These are phyloP conservation scores for Nymphalis io DNA, from an alignment of 1,140 invertebrate genomes.

Conservation along the genomic window DNA sequence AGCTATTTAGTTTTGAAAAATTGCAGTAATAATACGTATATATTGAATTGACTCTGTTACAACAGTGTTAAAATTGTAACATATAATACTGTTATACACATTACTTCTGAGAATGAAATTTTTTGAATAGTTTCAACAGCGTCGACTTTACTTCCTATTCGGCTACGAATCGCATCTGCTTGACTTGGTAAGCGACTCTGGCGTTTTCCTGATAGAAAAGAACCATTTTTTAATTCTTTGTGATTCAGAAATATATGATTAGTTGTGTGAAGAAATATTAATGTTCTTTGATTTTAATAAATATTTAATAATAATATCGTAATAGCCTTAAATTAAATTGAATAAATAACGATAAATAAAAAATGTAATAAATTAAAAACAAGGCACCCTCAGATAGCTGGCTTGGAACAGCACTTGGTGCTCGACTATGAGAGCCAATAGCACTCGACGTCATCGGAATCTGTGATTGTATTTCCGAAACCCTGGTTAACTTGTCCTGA, in stretches of 20 bases:
- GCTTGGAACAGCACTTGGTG: slow-evolving; percentile 24
- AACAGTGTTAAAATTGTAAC: not conserved
- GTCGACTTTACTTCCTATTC: not conserved
- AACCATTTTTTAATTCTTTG: not conserved
- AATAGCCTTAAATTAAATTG: too few species aligned
- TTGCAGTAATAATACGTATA: too few species aligned
- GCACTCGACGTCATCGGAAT: not conserved
- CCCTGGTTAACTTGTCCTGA: not conserved
- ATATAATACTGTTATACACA: not conserved
- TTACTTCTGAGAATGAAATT: slow-evolving; percentile 2
- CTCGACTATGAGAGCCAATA: not conserved
- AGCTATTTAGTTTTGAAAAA: too few species aligned
- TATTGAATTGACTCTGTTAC: too few species aligned
- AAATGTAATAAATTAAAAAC: not conserved
- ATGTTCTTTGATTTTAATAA: too few species aligned
- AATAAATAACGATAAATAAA: too few species aligned
- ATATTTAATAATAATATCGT: too few species aligned
- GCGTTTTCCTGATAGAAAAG: not conserved
- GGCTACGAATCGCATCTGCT: not conserved
- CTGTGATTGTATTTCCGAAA: not conserved
- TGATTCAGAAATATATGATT: too few species aligned
- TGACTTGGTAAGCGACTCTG: not conserved
- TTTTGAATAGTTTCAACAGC: not conserved
- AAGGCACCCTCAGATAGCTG: slow-evolving; percentile 25
- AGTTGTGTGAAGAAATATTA: too few species aligned